Evolutionary conservation across 1,140 invertebrate genomes (phyloP).

Genomic region (Pseudomyrmex cubaensis): DNA sequence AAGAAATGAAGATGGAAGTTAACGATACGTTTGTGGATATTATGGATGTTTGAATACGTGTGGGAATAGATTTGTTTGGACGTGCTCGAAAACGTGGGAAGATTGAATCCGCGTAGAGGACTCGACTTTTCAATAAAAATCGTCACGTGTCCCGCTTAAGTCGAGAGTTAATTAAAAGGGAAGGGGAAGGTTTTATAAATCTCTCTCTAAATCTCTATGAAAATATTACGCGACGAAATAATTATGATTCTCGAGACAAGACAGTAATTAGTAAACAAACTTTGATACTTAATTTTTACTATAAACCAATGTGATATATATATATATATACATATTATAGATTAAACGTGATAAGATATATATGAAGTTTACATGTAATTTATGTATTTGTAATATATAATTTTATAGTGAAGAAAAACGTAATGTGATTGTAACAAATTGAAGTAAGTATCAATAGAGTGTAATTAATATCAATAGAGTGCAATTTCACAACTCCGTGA

Average conservation of each 20-base stretch:
- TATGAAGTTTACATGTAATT: background rate
- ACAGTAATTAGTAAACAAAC: too few species aligned
- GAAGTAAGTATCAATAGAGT: conserved; percentile 4
- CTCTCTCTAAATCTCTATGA: too few species aligned
- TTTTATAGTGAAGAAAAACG: background rate
- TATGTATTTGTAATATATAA: conserved; percentile 12
- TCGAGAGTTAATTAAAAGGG: background rate
- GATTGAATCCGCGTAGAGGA: background rate
- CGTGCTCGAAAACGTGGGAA: conserved; percentile 1
- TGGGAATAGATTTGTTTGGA: conserved; percentile 1
- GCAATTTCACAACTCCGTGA: background rate
- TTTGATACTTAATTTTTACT: too few species aligned
- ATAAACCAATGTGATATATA: background rate
- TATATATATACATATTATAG: background rate
- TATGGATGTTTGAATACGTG: conserved; percentile 11
- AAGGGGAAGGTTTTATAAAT: background rate
- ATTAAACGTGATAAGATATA: background rate
- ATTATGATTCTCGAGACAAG: too few species aligned
- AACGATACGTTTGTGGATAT: conserved; percentile 24
- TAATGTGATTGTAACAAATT: conserved; percentile 32
- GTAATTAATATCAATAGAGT: background rate
- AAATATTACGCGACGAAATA: too few species aligned
- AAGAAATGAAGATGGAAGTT: conserved; percentile 8
- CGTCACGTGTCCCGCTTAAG: background rate
- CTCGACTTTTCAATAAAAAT: background rate